phyloP scores from a whole-genome alignment of 2,888 invertebrate species.

The Netelia fuscicornis region DNA sequence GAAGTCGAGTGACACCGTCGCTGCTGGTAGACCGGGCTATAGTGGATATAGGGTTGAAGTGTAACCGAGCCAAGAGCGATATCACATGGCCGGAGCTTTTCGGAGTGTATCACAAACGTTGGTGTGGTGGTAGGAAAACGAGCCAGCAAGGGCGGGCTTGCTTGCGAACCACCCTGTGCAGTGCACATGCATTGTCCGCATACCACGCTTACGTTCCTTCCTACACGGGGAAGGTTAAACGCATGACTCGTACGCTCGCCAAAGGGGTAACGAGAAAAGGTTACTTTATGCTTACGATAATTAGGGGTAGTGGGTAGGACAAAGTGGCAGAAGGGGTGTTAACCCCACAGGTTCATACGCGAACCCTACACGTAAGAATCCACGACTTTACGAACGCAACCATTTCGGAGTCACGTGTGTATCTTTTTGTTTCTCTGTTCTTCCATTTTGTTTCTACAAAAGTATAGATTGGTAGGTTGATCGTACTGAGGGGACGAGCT shows the following conservation, averaged over 20 bases:
- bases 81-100: conserved; percentile 62
- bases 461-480: too few relatives aligned
- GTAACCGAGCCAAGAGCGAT: conserved; percentile 66
- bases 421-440: too few relatives aligned
- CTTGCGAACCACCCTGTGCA: conserved; percentile 1
- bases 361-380: too few relatives aligned
- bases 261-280: conserved; percentile 15
- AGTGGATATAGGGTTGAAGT: conserved; percentile 24
- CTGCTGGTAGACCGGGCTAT: not conserved
- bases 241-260: conserved; percentile 26
- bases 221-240: conserved; percentile 25
- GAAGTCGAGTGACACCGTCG: conserved; percentile 32
- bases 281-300: conserved; percentile 8
- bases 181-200: conserved; percentile 45
- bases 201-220: conserved; percentile 51
- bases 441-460: too few relatives aligned
- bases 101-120: conserved; percentile 64
- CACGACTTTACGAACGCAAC: too few relatives aligned
- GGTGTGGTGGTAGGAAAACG: conserved; percentile 16
- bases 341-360: too few relatives aligned
- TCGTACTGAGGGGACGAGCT: not conserved
- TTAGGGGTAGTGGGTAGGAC: not conserved
- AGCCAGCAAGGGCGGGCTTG: conserved; percentile 42
- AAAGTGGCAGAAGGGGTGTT: not conserved
- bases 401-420: too few relatives aligned